phyloP scores from a whole-genome alignment of 2,888 invertebrate genomes.

The Orthonevra nobilis region DNA sequence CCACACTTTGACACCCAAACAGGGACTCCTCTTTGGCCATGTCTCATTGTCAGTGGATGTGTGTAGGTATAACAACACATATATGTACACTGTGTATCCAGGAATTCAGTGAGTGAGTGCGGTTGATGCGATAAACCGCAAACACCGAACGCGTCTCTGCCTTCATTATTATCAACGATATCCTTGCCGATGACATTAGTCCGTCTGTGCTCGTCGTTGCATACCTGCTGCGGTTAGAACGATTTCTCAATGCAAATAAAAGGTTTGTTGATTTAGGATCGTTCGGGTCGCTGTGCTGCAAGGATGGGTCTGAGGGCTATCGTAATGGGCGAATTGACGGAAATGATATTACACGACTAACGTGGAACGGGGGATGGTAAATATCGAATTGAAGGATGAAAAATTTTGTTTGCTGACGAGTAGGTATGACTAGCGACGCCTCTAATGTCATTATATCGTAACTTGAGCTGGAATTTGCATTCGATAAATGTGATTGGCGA shows the following conservation, averaged over 20 bases:
- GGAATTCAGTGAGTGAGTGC: constrained; percentile 54
- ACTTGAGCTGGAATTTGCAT: constrained; percentile 64
- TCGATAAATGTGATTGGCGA: constrained; percentile 62
- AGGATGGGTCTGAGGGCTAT: too few species aligned
- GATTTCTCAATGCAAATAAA: constrained; percentile 70
- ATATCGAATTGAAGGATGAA: constrained; percentile 64
- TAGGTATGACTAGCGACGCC: constrained; percentile 55
- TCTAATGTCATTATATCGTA: constrained; percentile 67
- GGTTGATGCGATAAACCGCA: constrained; percentile 70
- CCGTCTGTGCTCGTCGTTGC: constrained; percentile 69
- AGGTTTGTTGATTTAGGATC: constrained; percentile 65
- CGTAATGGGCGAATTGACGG: not conserved
- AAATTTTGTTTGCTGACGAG: constrained; percentile 55
- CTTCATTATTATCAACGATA: constrained; percentile 69
- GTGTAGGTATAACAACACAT: constrained; percentile 30
- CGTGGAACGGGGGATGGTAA: constrained; percentile 1
- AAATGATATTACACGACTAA: not conserved
- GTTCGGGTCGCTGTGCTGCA: too few species aligned
- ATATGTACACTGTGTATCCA: constrained; percentile 10
- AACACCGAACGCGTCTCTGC: constrained; percentile 65
- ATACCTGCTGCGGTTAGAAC: constrained; percentile 70
- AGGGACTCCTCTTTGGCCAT: not conserved
- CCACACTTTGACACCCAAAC: constrained; percentile 54
- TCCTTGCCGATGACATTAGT: constrained; percentile 70
- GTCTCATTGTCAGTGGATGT: too few species aligned